Evolutionary conservation across 2,797 vertebrate species (phyloP), one percentile per base, ranked within the genome.

Genomic region (Gymnopithys bicolor): DNA sequence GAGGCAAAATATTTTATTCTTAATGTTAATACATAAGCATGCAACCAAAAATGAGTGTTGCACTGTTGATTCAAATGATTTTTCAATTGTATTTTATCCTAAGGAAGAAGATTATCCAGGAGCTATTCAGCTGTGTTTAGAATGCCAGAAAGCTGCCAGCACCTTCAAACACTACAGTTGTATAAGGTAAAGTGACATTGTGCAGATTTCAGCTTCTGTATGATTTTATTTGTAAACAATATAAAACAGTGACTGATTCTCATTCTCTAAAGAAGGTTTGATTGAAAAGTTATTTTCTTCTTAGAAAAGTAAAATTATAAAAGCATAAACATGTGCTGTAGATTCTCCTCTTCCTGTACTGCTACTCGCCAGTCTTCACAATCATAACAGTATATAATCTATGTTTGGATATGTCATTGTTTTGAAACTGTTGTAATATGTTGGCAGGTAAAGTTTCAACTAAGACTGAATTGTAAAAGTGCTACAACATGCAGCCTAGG

Each of bases 91-190:
- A 8, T 81, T 92, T 87, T 93, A 68, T 89, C 84, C 84, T 70
- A 82, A 99, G 99, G 99, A 99, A 94, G 99, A 99, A 97, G 99
- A 99, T 97, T 99, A 99, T 92, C 99, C 99, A 89, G 99, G 99
- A 95, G 99, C 99, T 74, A 99, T 99, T 97, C 99, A 99, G 96
- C 97, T 99, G 73, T 99, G 99, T 90, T 97, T 99, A 96, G 99
- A 99, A 97, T 99, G 99, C 94, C 99, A 99, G 96, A 99, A 99
- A 96, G 99, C 99, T 58, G 99, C 99, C 94, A 99, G 99, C 97
- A 99, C 99, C 87, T 99, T 99, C 97, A 99, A 99, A 97, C 99
- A 99, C 98, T 99, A 99, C 97, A 99, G 99, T 97, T 99, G 99
- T 95, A 99, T 99, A 97, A 99, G 99, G 99, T 99, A 97, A 82